Conservation (phyloP, 1,140 invertebrate genomes). For the Neodiprion lecontei region DNA sequence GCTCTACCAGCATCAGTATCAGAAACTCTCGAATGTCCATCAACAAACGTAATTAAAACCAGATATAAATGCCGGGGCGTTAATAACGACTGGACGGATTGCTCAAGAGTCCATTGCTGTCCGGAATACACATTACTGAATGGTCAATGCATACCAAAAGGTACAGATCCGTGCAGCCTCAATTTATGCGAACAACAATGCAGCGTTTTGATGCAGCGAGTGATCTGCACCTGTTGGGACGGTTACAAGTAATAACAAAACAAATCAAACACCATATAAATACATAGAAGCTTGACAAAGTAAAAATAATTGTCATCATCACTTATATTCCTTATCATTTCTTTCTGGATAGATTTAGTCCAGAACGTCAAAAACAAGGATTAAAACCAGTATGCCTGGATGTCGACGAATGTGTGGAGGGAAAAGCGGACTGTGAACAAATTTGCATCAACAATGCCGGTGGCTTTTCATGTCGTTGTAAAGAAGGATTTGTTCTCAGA, state of each 20-base stretch:
- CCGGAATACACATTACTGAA: conserved; percentile 63
- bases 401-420: conserved; percentile 73
- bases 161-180: conserved; percentile 68
- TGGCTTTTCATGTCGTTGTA: conserved; percentile 65
- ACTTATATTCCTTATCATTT: too few relatives aligned
- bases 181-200: conserved; percentile 71
- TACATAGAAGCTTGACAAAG: background rate
- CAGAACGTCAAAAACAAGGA: conserved; percentile 61
- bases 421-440: conserved; percentile 68
- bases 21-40: conserved; percentile 61
- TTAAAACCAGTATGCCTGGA: conserved; percentile 69
- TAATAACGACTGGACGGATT: conserved; percentile 62
- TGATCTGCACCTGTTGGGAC: conserved; percentile 70
- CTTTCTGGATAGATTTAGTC: conserved; percentile 45
- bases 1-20: conserved; percentile 42
- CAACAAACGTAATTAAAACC: conserved; percentile 63
- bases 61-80: conserved; percentile 62
- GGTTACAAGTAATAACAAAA: conserved; percentile 61
- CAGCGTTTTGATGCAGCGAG: conserved; percentile 64
- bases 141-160: conserved; percentile 65
- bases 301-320: background rate
- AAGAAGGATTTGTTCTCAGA: conserved; percentile 59
- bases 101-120: conserved; percentile 63
- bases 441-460: conserved; percentile 68
- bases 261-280: background rate